Conservation (phyloP, 2,113 vertebrate genomes). For the Oryctolagus cuniculus region mOryCun1.1 NC_091447.1:36209501-36210000, state of each 20-base stretch:
- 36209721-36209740: neutral
- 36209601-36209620: neutral
- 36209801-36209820: neutral
- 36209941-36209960: neutral
- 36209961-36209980: neutral
- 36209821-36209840: neutral
- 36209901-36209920: neutral
- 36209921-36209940: neutral
- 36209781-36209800: neutral
- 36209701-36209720: neutral
- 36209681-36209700: neutral
- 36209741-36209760: neutral
- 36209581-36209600: neutral
- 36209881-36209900: neutral
- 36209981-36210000: neutral
- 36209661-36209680: neutral
- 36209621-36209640: neutral
- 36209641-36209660: neutral
- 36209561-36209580: neutral
- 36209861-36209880: neutral
- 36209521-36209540: conserved; percentile 13
- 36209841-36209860: neutral
- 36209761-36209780: neutral
- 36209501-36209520: conserved; percentile 70
- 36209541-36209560: conserved; percentile 33